Percentiles rank a stretch among this genome's conserved stretches.
These are phyloP conservation scores for Chaetops frenatus DNA, from an alignment of 2,113 vertebrate genomes.

Conservation along the genomic window DNA sequence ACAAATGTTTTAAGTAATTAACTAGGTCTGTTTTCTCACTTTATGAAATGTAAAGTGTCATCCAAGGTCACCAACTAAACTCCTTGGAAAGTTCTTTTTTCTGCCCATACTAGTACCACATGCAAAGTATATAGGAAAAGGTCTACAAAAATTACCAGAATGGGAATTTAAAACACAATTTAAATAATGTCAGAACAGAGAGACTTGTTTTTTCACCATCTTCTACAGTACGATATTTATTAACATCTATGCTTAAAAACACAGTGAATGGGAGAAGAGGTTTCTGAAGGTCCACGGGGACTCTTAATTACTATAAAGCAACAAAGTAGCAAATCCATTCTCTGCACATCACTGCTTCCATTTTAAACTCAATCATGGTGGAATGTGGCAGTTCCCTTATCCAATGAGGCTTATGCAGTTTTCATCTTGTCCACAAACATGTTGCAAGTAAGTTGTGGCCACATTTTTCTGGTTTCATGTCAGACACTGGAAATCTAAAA, in stretches of 20 bases:
- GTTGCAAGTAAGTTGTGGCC: neutral
- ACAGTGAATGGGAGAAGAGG: neutral
- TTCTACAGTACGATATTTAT: neutral
- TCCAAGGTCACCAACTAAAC: neutral
- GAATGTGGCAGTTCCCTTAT: neutral
- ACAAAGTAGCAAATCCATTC: neutral
- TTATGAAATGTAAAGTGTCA: neutral
- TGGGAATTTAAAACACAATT: neutral
- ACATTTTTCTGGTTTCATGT: neutral
- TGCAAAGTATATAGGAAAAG: neutral
- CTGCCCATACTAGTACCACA: neutral
- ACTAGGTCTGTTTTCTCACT: neutral
- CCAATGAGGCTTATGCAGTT: neutral
- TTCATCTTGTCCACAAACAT: neutral
- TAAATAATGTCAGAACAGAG: neutral
- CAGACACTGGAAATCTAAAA: neutral
- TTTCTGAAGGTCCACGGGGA: neutral
- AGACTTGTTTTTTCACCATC: neutral
- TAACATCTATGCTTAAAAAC: neutral
- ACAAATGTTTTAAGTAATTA: neutral
- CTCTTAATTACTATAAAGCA: neutral
- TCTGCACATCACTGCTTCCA: neutral
- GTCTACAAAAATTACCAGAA: neutral
- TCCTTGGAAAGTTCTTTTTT: neutral
- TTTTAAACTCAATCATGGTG: neutral